phyloP scores from a whole-genome alignment of 2,888 invertebrate genomes.

The Norana najaformis region DNA sequence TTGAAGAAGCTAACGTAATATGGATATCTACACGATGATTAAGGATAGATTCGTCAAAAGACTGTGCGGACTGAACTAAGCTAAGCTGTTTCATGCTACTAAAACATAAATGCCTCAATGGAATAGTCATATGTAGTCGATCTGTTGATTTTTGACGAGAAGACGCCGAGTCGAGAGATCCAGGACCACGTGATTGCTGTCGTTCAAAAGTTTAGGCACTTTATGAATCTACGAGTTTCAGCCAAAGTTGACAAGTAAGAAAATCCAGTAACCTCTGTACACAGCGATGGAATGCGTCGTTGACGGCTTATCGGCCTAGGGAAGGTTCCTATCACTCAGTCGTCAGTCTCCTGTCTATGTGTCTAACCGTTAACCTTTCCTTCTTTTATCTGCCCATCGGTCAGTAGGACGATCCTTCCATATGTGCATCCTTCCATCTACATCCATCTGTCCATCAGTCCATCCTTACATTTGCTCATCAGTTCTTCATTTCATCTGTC shows the following conservation, averaged over 20 bases:
- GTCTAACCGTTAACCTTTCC: no score
- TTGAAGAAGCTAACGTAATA: neutral
- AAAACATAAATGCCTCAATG: neutral
- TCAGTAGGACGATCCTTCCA: no score
- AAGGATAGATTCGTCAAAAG: neutral
- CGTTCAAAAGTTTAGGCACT: neutral
- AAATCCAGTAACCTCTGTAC: neutral
- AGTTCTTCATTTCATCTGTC: no score
- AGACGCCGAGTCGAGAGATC: neutral
- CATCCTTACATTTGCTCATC: no score
- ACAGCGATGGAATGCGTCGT: neutral
- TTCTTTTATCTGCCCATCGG: no score
- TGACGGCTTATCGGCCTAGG: neutral
- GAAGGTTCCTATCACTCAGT: neutral
- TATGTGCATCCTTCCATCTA: no score
- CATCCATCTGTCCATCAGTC: no score
- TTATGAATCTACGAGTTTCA: neutral
- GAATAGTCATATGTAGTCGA: neutral
- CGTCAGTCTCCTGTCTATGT: no score
- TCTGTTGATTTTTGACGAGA: neutral
- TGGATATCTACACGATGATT: neutral
- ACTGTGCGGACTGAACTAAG: neutral
- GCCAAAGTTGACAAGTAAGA: neutral
- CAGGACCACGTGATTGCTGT: no score
- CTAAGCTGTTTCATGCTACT: no score